These are phyloP conservation scores for Equus quagga DNA, from an alignment of 2,113 vertebrate genomes.

Conservation along the genomic window DNA sequence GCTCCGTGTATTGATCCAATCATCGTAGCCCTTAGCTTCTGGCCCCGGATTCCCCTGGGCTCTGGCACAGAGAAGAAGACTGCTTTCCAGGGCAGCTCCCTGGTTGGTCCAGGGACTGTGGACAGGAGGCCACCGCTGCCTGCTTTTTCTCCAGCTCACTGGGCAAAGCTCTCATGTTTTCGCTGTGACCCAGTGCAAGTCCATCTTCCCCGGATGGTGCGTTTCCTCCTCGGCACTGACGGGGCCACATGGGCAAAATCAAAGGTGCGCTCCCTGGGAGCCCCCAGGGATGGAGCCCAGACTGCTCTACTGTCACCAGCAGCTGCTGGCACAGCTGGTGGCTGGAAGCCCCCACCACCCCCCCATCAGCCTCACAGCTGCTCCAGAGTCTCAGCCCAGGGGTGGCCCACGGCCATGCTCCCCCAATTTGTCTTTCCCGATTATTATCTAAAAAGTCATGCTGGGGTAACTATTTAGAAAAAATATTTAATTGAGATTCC, in stretches of 20 bases:
- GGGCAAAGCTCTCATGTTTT: fast-evolving
- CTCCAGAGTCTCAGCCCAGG: neutral
- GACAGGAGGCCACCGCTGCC: neutral
- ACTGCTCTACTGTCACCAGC: fast-evolving
- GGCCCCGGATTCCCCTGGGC: neutral
- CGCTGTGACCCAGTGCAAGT: neutral
- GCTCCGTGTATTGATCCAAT: neutral
- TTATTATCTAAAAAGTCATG: neutral
- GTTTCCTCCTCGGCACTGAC: neutral
- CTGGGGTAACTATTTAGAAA: neutral
- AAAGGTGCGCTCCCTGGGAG: neutral
- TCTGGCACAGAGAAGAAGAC: neutral
- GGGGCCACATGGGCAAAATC: neutral
- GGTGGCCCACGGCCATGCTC: fast-evolving
- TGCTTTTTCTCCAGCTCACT: neutral
- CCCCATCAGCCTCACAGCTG: fast-evolving
- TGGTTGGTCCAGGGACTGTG: neutral
- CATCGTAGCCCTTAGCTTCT: fast-evolving
- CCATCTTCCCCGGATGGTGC: neutral
- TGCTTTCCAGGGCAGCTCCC: neutral
- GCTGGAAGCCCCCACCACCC: no score
- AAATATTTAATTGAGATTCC: neutral
- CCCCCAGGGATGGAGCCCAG: no score
- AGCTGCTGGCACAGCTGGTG: fast-evolving
- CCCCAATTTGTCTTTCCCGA: neutral